Conservation (phyloP, 2,888 invertebrate species). For the Drosophila fulvimacula region DNA sequence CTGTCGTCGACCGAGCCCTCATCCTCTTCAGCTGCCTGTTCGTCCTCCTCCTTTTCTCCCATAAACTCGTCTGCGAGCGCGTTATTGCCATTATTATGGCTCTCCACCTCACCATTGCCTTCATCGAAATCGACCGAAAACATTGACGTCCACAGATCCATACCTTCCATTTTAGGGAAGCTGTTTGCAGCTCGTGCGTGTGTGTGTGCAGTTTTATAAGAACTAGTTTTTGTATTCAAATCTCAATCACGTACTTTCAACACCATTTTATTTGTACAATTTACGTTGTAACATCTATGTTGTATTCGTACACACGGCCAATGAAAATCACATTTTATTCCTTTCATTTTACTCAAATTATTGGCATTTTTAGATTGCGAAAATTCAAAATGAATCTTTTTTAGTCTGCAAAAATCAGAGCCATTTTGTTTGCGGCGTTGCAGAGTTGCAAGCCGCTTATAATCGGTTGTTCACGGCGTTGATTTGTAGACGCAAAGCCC, state of each 20-base stretch:
- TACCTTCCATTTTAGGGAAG: conserved; percentile 72
- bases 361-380: conserved; percentile 31
- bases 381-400: conserved; percentile 43
- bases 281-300: conserved; percentile 4
- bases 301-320: conserved; percentile 20
- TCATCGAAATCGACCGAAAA: conserved; percentile 77
- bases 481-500: conserved; percentile 18
- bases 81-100: conserved; percentile 25
- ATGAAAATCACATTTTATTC: conserved; percentile 2
- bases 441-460: conserved; percentile 44
- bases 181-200: conserved; percentile 30
- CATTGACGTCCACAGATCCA: conserved; percentile 82
- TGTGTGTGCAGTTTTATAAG: conserved; percentile 57
- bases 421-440: conserved; percentile 75
- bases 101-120: conserved; percentile 36
- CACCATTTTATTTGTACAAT: conserved; percentile 23
- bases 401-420: conserved; percentile 72
- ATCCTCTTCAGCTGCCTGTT: conserved; percentile 42
- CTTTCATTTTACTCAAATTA: conserved; percentile 31
- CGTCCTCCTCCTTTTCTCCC: conserved; percentile 46
- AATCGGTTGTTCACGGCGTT: conserved; percentile 39
- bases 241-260: conserved; percentile 29
- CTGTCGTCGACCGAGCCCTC: conserved; percentile 13
- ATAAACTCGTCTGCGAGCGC: conserved; percentile 51
- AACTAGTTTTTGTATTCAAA: conserved; percentile 71